Base-by-base conservation (phyloP, 2,888 invertebrate species). In the Tenthredo scrophulariae region DNA sequence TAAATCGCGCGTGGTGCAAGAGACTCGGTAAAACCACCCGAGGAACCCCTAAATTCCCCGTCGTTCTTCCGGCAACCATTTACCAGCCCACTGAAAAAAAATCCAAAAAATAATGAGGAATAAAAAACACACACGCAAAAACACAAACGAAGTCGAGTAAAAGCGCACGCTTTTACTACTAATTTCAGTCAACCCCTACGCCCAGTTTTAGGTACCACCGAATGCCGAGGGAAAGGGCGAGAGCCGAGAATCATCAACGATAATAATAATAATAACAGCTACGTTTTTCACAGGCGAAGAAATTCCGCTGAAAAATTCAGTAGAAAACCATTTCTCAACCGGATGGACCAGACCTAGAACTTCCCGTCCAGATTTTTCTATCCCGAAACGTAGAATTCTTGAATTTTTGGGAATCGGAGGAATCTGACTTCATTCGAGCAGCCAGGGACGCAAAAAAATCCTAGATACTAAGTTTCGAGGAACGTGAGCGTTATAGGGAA, bases 1-100 rank as follows among this genome's bases (percentile, higher is more conserved):
- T 80, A 80, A 80, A 80, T 80, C 80, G 80, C 80, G 80, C 29
- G 50, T 62, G 26, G 62, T 29, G 62, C 62, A 22, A 62, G 67
- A 77, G 54, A 54, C 29, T 77, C 33, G 50, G 77, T n/a, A 77
- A 77, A 77, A 54, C 29, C 50, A 15, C 29, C 29, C 29, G 54
- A 46, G 18, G 18, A 18, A 29, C 29, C 75, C 43, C 50, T 18
- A 54, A 50, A 77, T 33, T 50, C 18, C 6, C 33, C 46, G 50
- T 77, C 54, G 22, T 75, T 22, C 26, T 43, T 10, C 9, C 46
- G 13, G 33, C 70, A 70, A 33, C 70, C 75, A 40, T 75, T 26
- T 75, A 26, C n/a, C n/a, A 75, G 18, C 40, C 75, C 7, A n/a
- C 7, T 46, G 75, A 22, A 7, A 75, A 7, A 75, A 26, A 75